Evolutionary conservation across 2,113 vertebrate genomes (phyloP).

Genomic region (Sialia sialis): DNA sequence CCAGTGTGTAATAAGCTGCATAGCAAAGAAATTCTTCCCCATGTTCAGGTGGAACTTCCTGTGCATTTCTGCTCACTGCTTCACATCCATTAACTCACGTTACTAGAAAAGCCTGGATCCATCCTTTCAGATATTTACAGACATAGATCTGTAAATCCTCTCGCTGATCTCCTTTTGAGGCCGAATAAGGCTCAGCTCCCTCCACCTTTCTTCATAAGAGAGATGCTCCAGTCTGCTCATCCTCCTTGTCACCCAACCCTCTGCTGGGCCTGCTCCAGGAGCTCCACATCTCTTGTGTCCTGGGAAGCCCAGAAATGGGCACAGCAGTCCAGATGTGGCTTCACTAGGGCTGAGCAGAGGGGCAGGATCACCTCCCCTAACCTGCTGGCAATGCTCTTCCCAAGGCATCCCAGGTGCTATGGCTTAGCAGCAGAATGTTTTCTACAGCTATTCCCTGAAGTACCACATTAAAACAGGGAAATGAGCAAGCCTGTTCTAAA

Average conservation of each 20-base stretch:
- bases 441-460: neutral
- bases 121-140: neutral
- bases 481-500: neutral
- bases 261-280: neutral
- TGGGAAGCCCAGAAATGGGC: neutral
- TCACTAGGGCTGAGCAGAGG: neutral
- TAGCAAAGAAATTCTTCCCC: neutral
- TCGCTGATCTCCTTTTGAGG: rapidly evolving
- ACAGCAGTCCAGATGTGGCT: neutral
- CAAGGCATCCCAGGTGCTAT: neutral
- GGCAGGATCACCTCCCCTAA: neutral
- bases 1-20: rapidly evolving
- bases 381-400: neutral
- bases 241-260: neutral
- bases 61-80: neutral
- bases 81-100: no score
- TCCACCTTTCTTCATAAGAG: neutral
- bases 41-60: neutral
- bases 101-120: neutral
- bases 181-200: neutral
- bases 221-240: neutral
- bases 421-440: neutral
- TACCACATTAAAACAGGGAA: neutral
- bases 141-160: neutral
- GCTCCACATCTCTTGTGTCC: neutral